phyloP scores from a whole-genome alignment of 2,797 vertebrate genomes.

The Tenualosa thibaudeaui region DNA sequence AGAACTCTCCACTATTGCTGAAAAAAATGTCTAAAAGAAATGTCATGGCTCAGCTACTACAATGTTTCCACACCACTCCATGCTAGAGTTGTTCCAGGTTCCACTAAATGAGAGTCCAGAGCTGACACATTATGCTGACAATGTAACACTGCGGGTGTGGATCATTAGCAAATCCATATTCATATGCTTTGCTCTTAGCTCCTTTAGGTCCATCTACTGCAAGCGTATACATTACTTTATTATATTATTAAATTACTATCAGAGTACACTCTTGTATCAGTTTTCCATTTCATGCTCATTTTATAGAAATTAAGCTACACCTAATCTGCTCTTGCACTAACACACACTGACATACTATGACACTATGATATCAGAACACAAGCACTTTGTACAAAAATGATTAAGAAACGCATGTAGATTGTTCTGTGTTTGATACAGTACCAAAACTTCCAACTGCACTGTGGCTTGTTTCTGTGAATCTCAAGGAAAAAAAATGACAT shows the following conservation, averaged over 20 bases:
- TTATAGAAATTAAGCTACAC: not conserved
- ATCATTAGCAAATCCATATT: not conserved
- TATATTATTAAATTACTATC: not conserved
- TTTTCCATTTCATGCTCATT: not conserved
- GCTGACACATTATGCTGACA: not conserved
- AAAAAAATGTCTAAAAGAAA: not conserved
- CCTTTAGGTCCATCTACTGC: not conserved
- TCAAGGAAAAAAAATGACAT: not conserved
- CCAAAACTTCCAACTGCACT: not conserved
- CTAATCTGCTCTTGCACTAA: not conserved
- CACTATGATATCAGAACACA: not conserved
- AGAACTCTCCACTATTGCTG: not conserved
- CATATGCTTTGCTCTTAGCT: not conserved
- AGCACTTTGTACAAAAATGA: too few species aligned
- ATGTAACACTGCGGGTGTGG: not conserved
- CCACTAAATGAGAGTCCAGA: not conserved
- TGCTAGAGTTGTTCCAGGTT: not conserved
- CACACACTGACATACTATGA: too few species aligned
- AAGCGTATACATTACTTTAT: not conserved
- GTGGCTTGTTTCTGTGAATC: not conserved
- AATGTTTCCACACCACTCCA: not conserved
- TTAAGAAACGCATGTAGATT: too few species aligned
- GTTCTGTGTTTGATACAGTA: not conserved
- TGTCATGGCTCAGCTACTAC: not conserved
- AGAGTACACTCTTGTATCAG: not conserved